Evolutionary conservation across 2,113 vertebrate species (phyloP).

Genomic region (Zosterops borbonicus): DNA sequence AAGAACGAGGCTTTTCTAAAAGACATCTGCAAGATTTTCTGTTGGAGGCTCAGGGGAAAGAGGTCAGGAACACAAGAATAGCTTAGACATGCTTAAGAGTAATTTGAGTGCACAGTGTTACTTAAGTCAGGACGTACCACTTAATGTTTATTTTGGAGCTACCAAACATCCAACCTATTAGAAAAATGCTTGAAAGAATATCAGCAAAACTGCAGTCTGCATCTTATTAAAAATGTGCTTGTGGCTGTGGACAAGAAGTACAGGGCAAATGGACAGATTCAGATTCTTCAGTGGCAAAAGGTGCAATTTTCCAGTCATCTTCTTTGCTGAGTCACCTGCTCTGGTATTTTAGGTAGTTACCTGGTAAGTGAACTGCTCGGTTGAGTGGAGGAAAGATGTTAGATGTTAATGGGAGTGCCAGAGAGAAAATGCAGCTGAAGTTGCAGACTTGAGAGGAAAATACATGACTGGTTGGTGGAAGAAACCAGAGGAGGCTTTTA

Average conservation of each 20-base stretch:
- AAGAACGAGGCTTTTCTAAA: background rate
- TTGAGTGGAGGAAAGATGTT: background rate
- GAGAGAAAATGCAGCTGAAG: background rate
- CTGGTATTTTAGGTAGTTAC: background rate
- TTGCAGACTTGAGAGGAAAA: background rate
- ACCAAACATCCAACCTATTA: background rate
- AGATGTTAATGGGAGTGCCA: background rate
- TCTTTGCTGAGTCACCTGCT: background rate
- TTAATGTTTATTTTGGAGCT: background rate
- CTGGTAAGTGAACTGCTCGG: accelerated
- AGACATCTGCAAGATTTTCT: background rate
- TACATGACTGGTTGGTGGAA: background rate
- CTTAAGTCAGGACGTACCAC: background rate
- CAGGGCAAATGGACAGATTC: background rate
- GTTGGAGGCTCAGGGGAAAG: background rate
- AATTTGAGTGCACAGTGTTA: background rate
- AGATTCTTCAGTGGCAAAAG: background rate
- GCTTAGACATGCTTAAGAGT: background rate
- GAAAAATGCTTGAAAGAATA: background rate
- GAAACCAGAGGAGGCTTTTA: background rate
- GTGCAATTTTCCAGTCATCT: background rate
- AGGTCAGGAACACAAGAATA: background rate
- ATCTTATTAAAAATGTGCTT: background rate
- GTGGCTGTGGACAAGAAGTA: background rate
- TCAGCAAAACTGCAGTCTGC: background rate